Evolutionary conservation across 2,888 invertebrate genomes (phyloP), one percentile per base, ranked within the genome.

Genomic region (Eustalomyia histrio): DNA sequence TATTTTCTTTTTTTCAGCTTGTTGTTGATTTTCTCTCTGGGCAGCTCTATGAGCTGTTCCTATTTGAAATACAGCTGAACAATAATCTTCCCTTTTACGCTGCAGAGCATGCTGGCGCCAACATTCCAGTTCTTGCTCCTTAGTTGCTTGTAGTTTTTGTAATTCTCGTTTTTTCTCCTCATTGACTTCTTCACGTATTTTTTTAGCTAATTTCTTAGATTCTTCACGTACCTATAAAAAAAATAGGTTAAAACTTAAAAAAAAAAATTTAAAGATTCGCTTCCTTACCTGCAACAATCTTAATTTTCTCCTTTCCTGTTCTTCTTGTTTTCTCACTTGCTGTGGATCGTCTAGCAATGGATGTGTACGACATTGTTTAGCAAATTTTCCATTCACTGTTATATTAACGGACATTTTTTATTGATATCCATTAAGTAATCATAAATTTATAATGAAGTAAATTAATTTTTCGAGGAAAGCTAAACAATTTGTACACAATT

Each of bases 361-460:
- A 33, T 84, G 92, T 53, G 91, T 91, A 33, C 89, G 88, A 63
- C 89, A 89, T 78, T 91, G 91, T 84, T 90, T 91, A 8, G 92
- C 89, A 58, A 92, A 92, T 88, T 92, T 93, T 29, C 92, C 92
- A 85, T 90, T 91, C 8, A 93, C 92, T 14, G 92, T 92, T 67
- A 93, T 92, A 87, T 93, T 93, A 83, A 93, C 92, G 61, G 94
- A 93, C 94, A 94, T 93, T 61, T 60, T n/a, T 39, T 24, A 18
- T 6, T 18, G 14, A 9, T 29, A 33, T 69, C 33, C 69, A 78
- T 71, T 29, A 18, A 16, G 35, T 50, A 33, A 18, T 67, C 12
- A 63, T 8, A 2, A 12, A 16, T 10, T n/a, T 63, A 52, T 61
- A 43, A 7, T 12, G 14, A 29, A 57, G 10, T 24, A 9, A 47